Conservation (phyloP, 1,140 invertebrate species). For the Drosophila equinoxialis region DNA sequence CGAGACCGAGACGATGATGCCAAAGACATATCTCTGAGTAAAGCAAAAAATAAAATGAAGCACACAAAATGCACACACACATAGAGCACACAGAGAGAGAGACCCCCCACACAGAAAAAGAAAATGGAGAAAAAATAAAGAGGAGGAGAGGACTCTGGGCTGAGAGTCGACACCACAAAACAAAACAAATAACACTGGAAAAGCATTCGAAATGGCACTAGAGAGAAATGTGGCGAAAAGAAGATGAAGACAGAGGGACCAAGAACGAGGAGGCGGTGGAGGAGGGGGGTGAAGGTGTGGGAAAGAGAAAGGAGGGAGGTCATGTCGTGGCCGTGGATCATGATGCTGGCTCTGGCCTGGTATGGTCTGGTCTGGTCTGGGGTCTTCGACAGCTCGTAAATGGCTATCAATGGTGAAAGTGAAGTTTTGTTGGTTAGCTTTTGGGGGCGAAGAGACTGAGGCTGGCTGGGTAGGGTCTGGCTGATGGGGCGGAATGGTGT, state of each 20-base stretch:
- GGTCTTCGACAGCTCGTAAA: slow-evolving; percentile 78
- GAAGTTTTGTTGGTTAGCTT: slow-evolving; percentile 32
- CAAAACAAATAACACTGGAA: slow-evolving; percentile 80
- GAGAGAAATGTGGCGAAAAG: slow-evolving; percentile 71
- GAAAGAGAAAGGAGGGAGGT: slow-evolving; percentile 13
- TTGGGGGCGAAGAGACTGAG: not conserved
- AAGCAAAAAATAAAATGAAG: slow-evolving; percentile 41
- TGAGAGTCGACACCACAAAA: slow-evolving; percentile 52
- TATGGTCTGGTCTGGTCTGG: slow-evolving; percentile 37
- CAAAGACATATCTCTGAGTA: slow-evolving; percentile 51
- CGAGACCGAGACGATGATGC: slow-evolving; percentile 11
- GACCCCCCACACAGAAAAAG: slow-evolving; percentile 21
- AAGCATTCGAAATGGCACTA: slow-evolving; percentile 79
- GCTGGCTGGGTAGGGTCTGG: not conserved
- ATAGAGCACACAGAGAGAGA: slow-evolving; percentile 14
- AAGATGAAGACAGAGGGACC: slow-evolving; percentile 5
- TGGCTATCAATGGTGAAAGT: slow-evolving; percentile 69
- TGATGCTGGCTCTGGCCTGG: slow-evolving; percentile 48
- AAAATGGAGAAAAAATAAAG: slow-evolving; percentile 51
- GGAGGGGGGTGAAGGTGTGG: not conserved
- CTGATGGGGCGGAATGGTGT: not conserved
- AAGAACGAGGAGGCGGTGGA: too few relatives aligned
- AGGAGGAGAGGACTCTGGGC: slow-evolving; percentile 14
- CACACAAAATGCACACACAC: slow-evolving; percentile 42
- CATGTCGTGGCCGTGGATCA: slow-evolving; percentile 72